phyloP scores from a whole-genome alignment of 2,113 vertebrate species.

The Perca flavescens region DNA sequence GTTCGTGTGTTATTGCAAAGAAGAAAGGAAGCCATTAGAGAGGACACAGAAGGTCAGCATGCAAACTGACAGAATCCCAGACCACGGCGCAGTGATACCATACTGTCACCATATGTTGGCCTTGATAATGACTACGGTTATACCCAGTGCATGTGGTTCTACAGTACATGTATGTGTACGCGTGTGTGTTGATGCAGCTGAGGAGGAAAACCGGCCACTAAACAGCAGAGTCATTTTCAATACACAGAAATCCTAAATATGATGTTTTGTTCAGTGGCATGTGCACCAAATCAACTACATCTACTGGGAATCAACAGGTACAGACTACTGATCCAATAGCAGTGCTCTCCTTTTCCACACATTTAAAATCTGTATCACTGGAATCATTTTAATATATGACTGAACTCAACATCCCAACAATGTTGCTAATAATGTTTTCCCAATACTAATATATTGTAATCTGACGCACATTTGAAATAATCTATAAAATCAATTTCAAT shows the following conservation, averaged over 20 bases:
- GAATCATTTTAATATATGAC: background rate
- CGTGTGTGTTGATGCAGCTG: background rate
- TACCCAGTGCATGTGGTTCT: background rate
- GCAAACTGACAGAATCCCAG: background rate
- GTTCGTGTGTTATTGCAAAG: background rate
- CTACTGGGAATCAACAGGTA: no score
- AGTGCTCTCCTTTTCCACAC: background rate
- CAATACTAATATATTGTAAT: background rate
- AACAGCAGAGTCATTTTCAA: background rate
- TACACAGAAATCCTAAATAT: background rate
- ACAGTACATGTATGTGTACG: background rate
- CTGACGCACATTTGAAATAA: background rate
- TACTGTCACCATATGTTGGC: background rate
- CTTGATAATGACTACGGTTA: background rate
- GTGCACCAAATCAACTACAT: no score
- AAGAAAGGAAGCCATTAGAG: background rate
- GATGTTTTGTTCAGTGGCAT: no score
- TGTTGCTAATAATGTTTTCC: background rate
- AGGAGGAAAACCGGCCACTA: background rate
- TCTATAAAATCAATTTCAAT: background rate
- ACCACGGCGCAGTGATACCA: background rate
- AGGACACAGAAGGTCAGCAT: background rate
- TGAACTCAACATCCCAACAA: background rate
- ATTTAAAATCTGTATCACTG: background rate
- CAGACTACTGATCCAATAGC: background rate